Percentiles rank a stretch among this genome's conserved stretches.
These are phyloP conservation scores for Meriones unguiculatus DNA, from an alignment of 2,113 vertebrate species.

Conservation along the genomic window DNA sequence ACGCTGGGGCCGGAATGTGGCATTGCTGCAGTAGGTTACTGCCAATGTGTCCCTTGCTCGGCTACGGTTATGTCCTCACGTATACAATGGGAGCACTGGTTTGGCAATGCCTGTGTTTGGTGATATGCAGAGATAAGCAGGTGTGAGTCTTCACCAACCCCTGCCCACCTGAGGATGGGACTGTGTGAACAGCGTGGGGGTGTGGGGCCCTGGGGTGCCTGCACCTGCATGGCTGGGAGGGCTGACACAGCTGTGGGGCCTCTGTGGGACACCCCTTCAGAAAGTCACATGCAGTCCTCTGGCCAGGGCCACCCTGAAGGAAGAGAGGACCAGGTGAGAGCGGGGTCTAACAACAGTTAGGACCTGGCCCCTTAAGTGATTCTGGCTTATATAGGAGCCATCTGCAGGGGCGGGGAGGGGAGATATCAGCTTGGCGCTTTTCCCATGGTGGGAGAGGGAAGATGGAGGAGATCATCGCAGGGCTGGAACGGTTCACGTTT, in stretches of 20 bases:
- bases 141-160: neutral
- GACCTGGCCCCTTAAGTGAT: neutral
- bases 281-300: neutral
- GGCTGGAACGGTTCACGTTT: slow-evolving; percentile 73
- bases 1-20: neutral
- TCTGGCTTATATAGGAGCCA: neutral
- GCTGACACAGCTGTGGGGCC: neutral
- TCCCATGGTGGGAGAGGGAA: fast-evolving
- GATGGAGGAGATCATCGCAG: slow-evolving; percentile 82
- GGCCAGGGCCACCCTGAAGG: neutral
- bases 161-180: too few relatives aligned
- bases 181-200: neutral
- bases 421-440: fast-evolving
- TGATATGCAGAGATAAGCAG: neutral
- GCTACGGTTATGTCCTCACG: neutral
- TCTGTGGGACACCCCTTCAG: neutral
- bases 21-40: neutral
- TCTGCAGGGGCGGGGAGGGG: neutral
- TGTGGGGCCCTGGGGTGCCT: neutral
- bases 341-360: too few relatives aligned
- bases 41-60: neutral
- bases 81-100: neutral
- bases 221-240: neutral
- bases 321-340: neutral
- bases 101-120: neutral